Base-by-base conservation (phyloP, 2,113 vertebrate species). In the Phaethon lepturus region DNA sequence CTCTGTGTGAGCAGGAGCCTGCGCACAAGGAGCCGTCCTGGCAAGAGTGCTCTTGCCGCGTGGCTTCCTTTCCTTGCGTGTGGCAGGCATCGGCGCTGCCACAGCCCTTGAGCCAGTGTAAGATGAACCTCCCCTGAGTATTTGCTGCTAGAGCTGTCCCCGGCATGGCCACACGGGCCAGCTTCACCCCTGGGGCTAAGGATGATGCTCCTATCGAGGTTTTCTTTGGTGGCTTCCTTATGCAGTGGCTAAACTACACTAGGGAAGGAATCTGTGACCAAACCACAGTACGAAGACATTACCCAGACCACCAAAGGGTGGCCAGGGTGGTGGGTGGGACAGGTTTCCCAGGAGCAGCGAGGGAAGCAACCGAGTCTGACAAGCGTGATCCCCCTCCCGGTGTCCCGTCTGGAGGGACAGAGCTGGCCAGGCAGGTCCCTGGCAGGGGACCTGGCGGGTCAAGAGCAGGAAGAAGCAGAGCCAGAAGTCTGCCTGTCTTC, bases 41-140 rank as follows among this genome's bases (percentile, higher is more conserved):
- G 49, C 31, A 35, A 42, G 22, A 24, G 13, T 4, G 2, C 24
- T 45, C 49, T 26, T 53, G 45, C 42, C 2, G 0, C 2, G 38
- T 31, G 38, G 59, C 9, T 80, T 31, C 28, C 17, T 58, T 15
- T 28, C 55, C 59, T 14, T 13, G 18, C 0, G 1, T 19, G 80
- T 9, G 4, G 42, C 60, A 87, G 59, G 76, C 47, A 0, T 20
- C 1, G 1, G 49, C 47, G 81, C 64, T 68, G 60, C 23, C 66
- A 53, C 83, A 73, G 68, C 68, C 52, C 50, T 25, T 1, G 19
- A 28, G 80, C 33, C 53, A 68, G 17, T 29, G 40, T 12, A 44
- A 63, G 59, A 11, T 53, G 35, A 58, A 45, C 25, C 19, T 89
- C 42, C 38, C 11, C 16, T 1, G 26, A 77, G 25, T 9, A 14